Evolutionary conservation across 1,140 invertebrate species (phyloP), one percentile per base, ranked within the genome.

Genomic region (Dufourea novaeangliae): DNA sequence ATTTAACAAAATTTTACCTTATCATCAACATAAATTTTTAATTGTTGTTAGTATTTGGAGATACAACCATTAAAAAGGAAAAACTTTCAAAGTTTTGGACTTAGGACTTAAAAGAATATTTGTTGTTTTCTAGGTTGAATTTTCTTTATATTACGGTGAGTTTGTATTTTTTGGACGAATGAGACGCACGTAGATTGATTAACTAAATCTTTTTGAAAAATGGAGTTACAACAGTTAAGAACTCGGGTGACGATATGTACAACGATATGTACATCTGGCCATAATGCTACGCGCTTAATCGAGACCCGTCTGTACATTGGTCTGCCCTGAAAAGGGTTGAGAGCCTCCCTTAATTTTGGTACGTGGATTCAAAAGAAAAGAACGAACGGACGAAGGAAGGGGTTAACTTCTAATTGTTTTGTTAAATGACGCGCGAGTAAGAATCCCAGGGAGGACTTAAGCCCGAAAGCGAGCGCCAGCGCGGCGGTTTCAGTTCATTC

Each of bases 401-500:
- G 89, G 92, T 92, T 92, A 93, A 92, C 91, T 92, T 92, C 91
- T 92, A 93, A 93, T 93, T 93, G 92, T 93, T 93, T 93, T 93
- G 92, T 93, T 93, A 92, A 93, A 93, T 93, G 92, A 93, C 91
- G 90, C 91, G 91, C 90, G 88, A 93, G 91, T 93, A 93, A 93
- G 91, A 92, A 92, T 92, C 90, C 90, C 86, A 83, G 83, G 85
- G 80, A 91, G 88, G 90, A 90, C 90, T 91, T 92, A 91, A 92
- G 90, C 90, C 84, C 88, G 89, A 84, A 82, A 80, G 88, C 86
- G 81, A 87, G 80, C 79, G 77, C 84, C 71, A 61, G 71, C 77
- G 71, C 77, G 72, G 83, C 79, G 89, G 88, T 90, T 89, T 91
- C 89, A 85, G 87, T 90, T 89, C 88, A 82, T 89, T 90, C 86